phyloP scores from a whole-genome alignment of 2,888 invertebrate species.

The Latrodectus elegans region DNA sequence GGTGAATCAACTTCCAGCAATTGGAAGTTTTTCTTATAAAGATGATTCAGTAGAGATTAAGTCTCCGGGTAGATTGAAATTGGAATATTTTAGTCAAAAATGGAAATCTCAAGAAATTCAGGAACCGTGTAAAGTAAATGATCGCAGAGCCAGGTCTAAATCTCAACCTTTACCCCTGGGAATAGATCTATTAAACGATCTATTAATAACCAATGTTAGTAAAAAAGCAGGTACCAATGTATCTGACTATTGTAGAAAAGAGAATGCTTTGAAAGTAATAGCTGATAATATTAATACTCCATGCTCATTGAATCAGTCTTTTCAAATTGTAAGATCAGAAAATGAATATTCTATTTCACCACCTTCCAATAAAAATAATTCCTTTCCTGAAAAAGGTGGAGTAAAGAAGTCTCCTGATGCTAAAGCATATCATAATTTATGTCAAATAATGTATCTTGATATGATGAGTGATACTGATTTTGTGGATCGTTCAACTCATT shows the following conservation, averaged over 20 bases:
- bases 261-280: conserved; percentile 53
- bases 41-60: conserved; percentile 69
- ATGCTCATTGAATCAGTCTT: background rate
- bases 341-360: background rate
- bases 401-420: background rate
- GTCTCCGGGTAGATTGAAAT: conserved; percentile 36
- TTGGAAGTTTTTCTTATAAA: conserved; percentile 70
- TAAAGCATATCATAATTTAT: conserved; percentile 50
- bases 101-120: background rate
- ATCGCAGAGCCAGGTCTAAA: conserved; percentile 1
- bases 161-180: conserved; percentile 19
- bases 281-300: conserved; percentile 20
- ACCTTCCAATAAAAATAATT: background rate
- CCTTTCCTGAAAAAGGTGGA: too few relatives aligned
- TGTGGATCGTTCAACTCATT: conserved; percentile 55
- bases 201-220: background rate
- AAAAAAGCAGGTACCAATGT: background rate
- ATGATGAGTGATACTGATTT: conserved; percentile 31
- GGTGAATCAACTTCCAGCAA: conserved; percentile 67
- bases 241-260: conserved; percentile 16
- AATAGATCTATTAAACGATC: conserved; percentile 39
- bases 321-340: background rate
- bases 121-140: background rate
- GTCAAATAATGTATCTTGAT: conserved; percentile 44
- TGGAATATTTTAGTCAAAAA: conserved; percentile 20